These are phyloP conservation scores for Eueides isabella DNA, from an alignment of 1,140 invertebrate genomes.

Conservation along the genomic window DNA sequence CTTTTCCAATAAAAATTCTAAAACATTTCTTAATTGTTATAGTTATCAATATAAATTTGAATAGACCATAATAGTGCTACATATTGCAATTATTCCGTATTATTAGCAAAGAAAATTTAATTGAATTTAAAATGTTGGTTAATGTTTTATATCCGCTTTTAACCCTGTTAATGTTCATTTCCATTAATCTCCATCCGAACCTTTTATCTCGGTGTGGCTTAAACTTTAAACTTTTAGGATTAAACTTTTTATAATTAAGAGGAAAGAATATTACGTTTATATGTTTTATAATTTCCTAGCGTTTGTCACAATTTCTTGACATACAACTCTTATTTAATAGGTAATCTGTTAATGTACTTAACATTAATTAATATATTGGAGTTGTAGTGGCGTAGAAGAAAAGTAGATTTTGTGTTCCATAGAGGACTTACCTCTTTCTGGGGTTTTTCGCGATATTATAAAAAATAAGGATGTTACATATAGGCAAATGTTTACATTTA, in stretches of 20 bases:
- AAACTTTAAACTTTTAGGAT: too few species aligned
- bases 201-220: slow-evolving; percentile 14
- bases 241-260: background rate
- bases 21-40: too few species aligned
- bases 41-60: too few species aligned
- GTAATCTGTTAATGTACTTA: too few species aligned
- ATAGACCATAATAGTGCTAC: too few species aligned
- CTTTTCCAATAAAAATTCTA: background rate
- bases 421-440: too few species aligned
- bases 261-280: background rate
- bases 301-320: background rate
- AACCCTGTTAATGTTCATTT: slow-evolving; percentile 1
- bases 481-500: background rate
- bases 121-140: slow-evolving; percentile 2
- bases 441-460: too few species aligned
- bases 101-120: background rate
- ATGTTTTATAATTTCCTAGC: background rate
- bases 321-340: background rate
- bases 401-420: too few species aligned
- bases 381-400: too few species aligned
- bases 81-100: background rate
- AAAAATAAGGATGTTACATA: too few species aligned
- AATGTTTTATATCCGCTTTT: slow-evolving; percentile 15
- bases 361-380: too few species aligned
- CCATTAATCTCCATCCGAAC: background rate